A percentile compares a stretch with the other conserved stretches of the same genome.
Conservation (phyloP, 92 coral and sea anemone genomes). For the Paramuricea clavata region DNA sequence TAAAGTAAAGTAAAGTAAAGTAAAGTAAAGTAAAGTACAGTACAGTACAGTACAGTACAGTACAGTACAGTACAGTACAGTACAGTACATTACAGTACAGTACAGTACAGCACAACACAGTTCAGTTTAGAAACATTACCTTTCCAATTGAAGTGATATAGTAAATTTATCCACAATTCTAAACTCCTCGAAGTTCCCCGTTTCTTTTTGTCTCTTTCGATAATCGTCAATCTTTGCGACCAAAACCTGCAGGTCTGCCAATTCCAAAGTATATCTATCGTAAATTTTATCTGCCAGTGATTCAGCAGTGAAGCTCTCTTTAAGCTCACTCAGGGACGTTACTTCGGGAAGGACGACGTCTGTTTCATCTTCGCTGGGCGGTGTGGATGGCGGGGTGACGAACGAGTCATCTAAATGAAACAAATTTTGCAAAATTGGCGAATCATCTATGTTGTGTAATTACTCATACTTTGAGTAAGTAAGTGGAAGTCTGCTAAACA, state of each 20-base stretch:
- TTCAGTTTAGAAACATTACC: no score
- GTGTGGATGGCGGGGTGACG: slow-evolving; percentile 97
- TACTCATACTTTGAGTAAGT: no score
- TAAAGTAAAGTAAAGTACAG: no score
- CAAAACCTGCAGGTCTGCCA: slow-evolving; percentile 93
- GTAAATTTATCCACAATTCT: slow-evolving; percentile 94
- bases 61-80: no score
- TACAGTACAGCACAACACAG: no score
- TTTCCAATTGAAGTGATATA: slow-evolving; percentile 84
- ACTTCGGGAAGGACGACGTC: slow-evolving; percentile 5
- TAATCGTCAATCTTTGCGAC: slow-evolving; percentile 87
- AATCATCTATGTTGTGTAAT: no score
- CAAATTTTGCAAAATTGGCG: no score
- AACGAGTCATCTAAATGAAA: slow-evolving; percentile 78
- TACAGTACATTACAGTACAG: no score
- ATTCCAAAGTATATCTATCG: slow-evolving; percentile 86
- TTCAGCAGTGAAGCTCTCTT: slow-evolving; percentile 65
- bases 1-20: no score
- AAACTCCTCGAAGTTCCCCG: slow-evolving; percentile 57
- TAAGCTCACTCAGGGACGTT: slow-evolving; percentile 32
- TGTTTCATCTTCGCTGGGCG: slow-evolving; percentile 82
- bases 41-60: no score
- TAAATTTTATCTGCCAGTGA: slow-evolving; percentile 73
- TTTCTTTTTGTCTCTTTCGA: slow-evolving; percentile 58
- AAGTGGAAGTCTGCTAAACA: no score